Base-by-base conservation (phyloP, 2,113 vertebrate species). In the Pelusios castaneus region DNA sequence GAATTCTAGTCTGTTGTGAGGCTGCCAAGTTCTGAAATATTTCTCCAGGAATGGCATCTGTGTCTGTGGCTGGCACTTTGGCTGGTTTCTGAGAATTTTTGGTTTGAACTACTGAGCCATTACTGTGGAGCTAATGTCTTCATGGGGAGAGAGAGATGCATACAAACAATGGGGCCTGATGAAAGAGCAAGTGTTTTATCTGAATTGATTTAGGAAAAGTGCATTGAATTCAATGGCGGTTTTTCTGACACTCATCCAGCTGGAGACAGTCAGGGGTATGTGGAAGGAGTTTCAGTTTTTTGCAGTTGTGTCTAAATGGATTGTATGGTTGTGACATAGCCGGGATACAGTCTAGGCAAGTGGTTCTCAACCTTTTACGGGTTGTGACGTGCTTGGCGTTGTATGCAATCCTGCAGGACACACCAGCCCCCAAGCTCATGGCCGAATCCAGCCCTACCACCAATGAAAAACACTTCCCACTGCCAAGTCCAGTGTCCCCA, bases 1-100 rank as follows among this genome's bases (percentile, higher is more conserved):
- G 85, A 91, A 88, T 75, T 91, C 90, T 91, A 88, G 85, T 88
- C 85, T 88, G 85, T 77, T 88, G 91, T 47, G 67, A 58, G 56
- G 86, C 76, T 80, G 86, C 91, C 91, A 88, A 76, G 58, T 58
- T 83, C 88, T 80, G 85, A 84, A 81, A 80, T 92, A 88, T 92
- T 92, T 92, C 88, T 92, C 91, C 81, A 92, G 91, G 85, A 92
- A 88, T 88, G 91, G 91, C 91, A 84, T 92, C 81, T 80, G 75
- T 80, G 81, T 92, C 88, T 80, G 90, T n/a, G 84, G 90, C 80
- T 91, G 85, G 84, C 91, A 88, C 79, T 60, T 92, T 88, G 81
- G 86, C 85, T 84, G 38, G 81, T 80, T 54, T 88, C 86, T 80
- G 67, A 84, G 76, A 75, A 43, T 43, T 80, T 92, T 84, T 80